phyloP scores from a whole-genome alignment of 2,888 invertebrate species.

The Clostera curtula region DNA sequence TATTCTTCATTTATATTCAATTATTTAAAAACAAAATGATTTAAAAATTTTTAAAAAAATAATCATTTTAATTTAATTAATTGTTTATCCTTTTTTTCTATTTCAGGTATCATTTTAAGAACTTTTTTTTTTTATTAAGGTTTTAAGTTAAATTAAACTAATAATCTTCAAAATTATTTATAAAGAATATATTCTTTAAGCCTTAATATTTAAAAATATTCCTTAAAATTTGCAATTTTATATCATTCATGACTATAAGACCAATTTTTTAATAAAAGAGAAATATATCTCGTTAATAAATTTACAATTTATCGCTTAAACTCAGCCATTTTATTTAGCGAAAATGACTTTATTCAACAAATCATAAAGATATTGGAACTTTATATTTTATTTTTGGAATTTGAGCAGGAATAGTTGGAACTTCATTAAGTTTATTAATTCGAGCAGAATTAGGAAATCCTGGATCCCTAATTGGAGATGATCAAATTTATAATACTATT shows the following conservation, averaged over 20 bases:
- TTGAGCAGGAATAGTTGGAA: conserved; percentile 82
- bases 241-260: conserved; percentile 74
- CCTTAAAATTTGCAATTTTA: conserved; percentile 79
- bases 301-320: conserved; percentile 78
- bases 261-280: conserved; percentile 74
- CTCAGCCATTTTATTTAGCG: conserved; percentile 77
- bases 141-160: conserved; percentile 77
- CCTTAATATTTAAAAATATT: conserved; percentile 57
- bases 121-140: conserved; percentile 57
- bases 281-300: conserved; percentile 71
- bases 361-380: conserved; percentile 86
- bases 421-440: conserved; percentile 81
- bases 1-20: conserved; percentile 63
- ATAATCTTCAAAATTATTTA: conserved; percentile 78
- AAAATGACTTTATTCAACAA: conserved; percentile 81
- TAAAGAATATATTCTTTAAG: conserved; percentile 73
- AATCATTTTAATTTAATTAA: conserved; percentile 36
- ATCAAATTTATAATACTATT: conserved; percentile 86
- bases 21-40: conserved; percentile 64
- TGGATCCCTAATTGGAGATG: conserved; percentile 80
- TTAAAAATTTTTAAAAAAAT: conserved; percentile 48
- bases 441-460: conserved; percentile 82
- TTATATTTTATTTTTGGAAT: conserved; percentile 81
- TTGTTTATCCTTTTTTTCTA: conserved; percentile 37
- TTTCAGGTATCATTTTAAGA: conserved; percentile 44